Evolutionary conservation across 2,888 invertebrate genomes (phyloP), one percentile per base, ranked within the genome.

Genomic region (Blastobasis lacticolella): DNA sequence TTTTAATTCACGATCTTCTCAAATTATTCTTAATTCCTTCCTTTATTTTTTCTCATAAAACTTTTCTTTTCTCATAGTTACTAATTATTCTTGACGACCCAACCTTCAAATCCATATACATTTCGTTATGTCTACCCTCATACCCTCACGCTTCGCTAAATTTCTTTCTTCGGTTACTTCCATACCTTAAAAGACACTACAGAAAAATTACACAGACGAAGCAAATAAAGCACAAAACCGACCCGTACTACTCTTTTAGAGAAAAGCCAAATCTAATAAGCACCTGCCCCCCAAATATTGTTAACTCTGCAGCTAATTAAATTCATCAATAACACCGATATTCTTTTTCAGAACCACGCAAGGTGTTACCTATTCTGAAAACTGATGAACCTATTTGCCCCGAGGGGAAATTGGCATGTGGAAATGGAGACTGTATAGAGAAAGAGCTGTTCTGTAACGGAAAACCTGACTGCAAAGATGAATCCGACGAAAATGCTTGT

Each of bases 401-500:
- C 10, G 95, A 95, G 69, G 96, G 95, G 52, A 96, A 97, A 89
- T 86, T 97, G 55, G 94, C 96, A 54, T 97, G 97, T 78, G 97
- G 97, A 57, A 95, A 94, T 81, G 95, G 96, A 58, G 97, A 97
- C 76, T 97, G 97, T 83, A 91, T 97, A 54, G 96, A 96, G 64
- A 96, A 94, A 81, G 95, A 95, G 72, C 89, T 97, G 52, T 97
- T 97, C 91, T 97, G 97, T 84, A 96, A 97, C 73, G 97, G 95
- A 71, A 95, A 95, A 81, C 91, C 94, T 49, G 97, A 97, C 76
- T 97, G 97, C 88, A 94, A 95, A 73, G 97, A 97, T 75, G 97
- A 96, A 75, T 97, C 97, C 50, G 97, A 97, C 75, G 97, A 97
- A 88, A 97, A 97, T 70, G 95, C 97, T 61, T 97, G 97, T 91